Evolutionary conservation across 2,113 vertebrate species (phyloP).

Genomic region (Charadrius vociferus): DNA sequence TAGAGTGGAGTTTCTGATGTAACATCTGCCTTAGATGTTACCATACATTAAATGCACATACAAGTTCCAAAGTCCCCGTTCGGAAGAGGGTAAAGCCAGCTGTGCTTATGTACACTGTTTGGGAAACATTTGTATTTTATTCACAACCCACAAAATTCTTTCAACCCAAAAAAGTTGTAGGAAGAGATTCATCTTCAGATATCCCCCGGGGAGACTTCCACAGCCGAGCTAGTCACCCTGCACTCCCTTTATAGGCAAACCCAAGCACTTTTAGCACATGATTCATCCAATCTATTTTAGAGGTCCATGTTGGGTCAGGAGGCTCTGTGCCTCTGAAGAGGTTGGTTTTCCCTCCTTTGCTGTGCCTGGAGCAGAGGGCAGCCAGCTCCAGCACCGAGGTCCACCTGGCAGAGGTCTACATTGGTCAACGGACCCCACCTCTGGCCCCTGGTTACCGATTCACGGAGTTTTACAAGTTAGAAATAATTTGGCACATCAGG

Average conservation of each 20-base stretch:
- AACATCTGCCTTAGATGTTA: background rate
- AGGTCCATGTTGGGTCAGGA: background rate
- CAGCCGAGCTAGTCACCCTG: background rate
- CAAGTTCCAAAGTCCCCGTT: background rate
- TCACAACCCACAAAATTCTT: background rate
- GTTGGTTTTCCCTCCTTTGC: background rate
- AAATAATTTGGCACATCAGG: background rate
- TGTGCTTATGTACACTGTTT: background rate
- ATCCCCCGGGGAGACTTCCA: background rate
- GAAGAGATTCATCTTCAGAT: constrained; percentile 5
- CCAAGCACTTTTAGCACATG: background rate
- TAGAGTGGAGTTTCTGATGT: background rate
- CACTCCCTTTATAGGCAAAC: background rate
- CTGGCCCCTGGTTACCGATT: background rate
- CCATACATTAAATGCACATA: background rate
- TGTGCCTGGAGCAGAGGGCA: background rate
- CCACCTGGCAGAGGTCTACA: background rate
- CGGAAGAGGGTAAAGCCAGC: background rate
- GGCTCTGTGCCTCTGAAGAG: accelerated
- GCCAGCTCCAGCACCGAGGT: background rate
- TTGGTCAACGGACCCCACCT: background rate
- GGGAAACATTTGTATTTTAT: background rate
- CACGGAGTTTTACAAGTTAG: background rate
- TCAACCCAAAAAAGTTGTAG: background rate
- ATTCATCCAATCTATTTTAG: background rate